Evolutionary conservation across 1,140 invertebrate genomes (phyloP).

Genomic region (Drusus annulatus): DNA sequence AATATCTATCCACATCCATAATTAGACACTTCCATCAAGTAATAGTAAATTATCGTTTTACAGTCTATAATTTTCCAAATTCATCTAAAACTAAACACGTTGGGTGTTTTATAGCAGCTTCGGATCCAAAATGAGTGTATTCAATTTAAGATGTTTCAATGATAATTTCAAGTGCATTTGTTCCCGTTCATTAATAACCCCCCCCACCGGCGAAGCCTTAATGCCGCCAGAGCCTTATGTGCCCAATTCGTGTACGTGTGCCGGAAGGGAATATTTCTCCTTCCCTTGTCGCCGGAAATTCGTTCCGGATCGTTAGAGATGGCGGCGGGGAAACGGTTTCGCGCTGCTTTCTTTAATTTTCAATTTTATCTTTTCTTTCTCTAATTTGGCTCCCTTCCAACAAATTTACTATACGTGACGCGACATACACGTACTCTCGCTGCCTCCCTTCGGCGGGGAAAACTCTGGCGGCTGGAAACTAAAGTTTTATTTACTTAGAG

Average conservation of each 20-base stretch:
- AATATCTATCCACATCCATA: too few species aligned
- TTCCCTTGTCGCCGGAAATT: constrained; percentile 55
- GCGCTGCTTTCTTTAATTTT: constrained; percentile 54
- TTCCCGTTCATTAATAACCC: constrained; percentile 9
- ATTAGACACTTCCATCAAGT: too few species aligned
- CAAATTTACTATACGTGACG: constrained; percentile 53
- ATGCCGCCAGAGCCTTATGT: constrained; percentile 14
- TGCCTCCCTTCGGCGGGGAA: too few species aligned
- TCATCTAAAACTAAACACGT: too few species aligned
- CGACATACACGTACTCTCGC: neutral
- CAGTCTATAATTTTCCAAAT: too few species aligned
- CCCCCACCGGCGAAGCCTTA: neutral
- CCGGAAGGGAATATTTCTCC: constrained; percentile 53
- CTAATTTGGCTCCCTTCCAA: constrained; percentile 57
- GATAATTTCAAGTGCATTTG: too few species aligned
- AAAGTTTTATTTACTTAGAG: too few species aligned
- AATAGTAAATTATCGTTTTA: too few species aligned
- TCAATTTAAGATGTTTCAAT: too few species aligned
- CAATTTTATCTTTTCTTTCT: constrained; percentile 56
- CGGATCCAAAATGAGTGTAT: too few species aligned
- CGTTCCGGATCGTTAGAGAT: constrained; percentile 54
- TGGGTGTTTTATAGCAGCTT: too few species aligned
- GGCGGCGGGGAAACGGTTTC: constrained; percentile 43
- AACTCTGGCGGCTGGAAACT: too few species aligned
- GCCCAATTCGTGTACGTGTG: constrained; percentile 49